Base-by-base conservation (phyloP, 2,888 invertebrate species). In the Nemotelus pantherinus region DNA sequence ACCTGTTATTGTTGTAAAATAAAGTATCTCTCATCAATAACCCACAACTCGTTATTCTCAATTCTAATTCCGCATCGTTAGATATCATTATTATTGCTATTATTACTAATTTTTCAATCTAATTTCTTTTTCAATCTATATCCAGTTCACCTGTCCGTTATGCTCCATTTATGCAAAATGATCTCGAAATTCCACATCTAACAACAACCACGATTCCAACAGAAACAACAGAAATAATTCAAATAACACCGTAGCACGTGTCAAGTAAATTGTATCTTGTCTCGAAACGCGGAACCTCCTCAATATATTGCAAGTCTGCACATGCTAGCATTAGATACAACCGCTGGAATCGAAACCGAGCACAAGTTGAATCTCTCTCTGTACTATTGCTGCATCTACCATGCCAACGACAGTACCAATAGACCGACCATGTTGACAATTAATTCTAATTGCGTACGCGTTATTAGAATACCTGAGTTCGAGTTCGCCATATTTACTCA, bases 361-460 rank as follows among this genome's bases (percentile, higher is more conserved):
- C 7, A 53, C 10, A 57, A 4, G 10, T 25, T 25, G 57, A 57
- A 57, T 57, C n/a, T 25, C 25, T 57, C 57, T 25, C n/a, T 57
- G 10, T 3, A 57, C 10, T 9, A 25, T 25, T 25, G 57, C 57
- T 57, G 57, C n/a, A 25, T 57, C 57, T 25, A 57, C 53, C 53
- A 53, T 53, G 10, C 53, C 7, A 53, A 53, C 53, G 53, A 53
- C 7, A 6, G 10, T 53, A 53, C 3, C 25, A 57, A 3, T 3
- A 57, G 57, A 43, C 41, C 60, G 60, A 60, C 25, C 60, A 60
- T 60, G 60, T 60, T 60, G 60, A 60, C 60, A 60, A 60, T 60
- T 60, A 60, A 60, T 60, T 60, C 60, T 60, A 60, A 60, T 60
- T 60, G 60, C 60, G 60, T 60, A 60, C 60, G 60, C 57, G 57